Percentiles rank a stretch among this genome's conserved stretches.
Evolutionary conservation across 1,140 invertebrate genomes (phyloP).

Genomic region (Eumeta japonica): DNA sequence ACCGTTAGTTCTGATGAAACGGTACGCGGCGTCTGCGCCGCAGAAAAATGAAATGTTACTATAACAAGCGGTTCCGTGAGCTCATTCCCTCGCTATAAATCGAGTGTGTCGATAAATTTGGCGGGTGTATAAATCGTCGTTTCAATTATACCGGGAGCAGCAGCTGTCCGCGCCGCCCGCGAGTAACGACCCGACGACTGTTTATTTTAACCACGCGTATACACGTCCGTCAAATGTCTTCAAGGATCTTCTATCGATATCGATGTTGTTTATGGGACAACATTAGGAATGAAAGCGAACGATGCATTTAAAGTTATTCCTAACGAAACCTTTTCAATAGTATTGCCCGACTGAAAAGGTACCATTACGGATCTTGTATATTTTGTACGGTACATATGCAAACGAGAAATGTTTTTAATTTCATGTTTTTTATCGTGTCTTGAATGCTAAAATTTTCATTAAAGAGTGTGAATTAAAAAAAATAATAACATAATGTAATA

Average conservation of each 20-base stretch:
- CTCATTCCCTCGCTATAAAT: slow-evolving; percentile 31
- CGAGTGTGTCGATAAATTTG: slow-evolving; percentile 47
- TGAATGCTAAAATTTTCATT: no score
- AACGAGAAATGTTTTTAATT: no score
- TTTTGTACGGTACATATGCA: no score
- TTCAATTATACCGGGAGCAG: slow-evolving; percentile 46
- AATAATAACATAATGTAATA: no score
- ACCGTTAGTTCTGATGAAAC: no score
- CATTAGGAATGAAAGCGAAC: slow-evolving; percentile 35
- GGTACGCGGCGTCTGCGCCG: no score
- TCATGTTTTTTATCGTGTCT: no score
- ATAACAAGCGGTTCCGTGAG: slow-evolving; percentile 10
- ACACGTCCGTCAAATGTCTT: slow-evolving; percentile 29
- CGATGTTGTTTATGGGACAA: slow-evolving; percentile 26
- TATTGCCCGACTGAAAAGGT: no score
- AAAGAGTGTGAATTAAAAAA: no score
- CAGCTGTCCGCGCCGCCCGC: slow-evolving; percentile 35
- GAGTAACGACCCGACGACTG: slow-evolving; percentile 16
- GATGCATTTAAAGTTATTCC: no score
- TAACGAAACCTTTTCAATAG: no score
- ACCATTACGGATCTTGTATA: no score
- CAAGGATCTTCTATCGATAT: slow-evolving; percentile 33
- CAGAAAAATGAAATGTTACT: slow-evolving; percentile 8
- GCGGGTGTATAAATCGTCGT: slow-evolving; percentile 48
- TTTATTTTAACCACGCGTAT: slow-evolving; percentile 49